phyloP scores from a whole-genome alignment of 2,797 vertebrate genomes.

The Florisuga fusca region DNA sequence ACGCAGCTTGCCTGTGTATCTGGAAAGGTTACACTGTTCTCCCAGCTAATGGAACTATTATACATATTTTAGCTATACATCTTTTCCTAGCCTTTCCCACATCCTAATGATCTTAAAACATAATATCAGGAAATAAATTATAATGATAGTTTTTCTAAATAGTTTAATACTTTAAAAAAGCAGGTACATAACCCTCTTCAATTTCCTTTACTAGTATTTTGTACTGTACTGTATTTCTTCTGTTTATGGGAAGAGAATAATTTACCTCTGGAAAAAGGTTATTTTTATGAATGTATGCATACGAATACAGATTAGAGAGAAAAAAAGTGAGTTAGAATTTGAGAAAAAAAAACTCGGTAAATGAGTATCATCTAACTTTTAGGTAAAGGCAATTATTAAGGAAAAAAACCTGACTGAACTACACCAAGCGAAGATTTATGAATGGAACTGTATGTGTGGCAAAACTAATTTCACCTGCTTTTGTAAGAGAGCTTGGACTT shows the following conservation, averaged over 20 bases:
- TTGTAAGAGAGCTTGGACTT: constrained; percentile 20
- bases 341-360: not conserved
- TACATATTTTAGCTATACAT: not conserved
- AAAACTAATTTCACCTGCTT: constrained; percentile 41
- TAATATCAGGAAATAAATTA: not conserved
- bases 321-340: not conserved
- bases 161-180: not conserved
- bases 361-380: not conserved
- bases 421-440: constrained; percentile 36
- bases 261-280: not conserved
- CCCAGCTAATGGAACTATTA: not conserved
- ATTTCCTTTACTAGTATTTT: not conserved
- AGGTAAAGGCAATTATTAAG: constrained; percentile 9
- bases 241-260: not conserved
- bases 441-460: constrained; percentile 6
- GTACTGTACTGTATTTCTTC: not conserved
- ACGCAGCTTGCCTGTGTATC: not conserved
- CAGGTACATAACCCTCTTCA: not conserved
- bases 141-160: not conserved
- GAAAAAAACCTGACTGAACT: not conserved
- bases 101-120: not conserved
- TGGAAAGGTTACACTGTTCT: not conserved
- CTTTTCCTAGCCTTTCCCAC: not conserved
- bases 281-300: not conserved
- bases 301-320: not conserved